Evolutionary conservation across 2,797 vertebrate species (phyloP).

Genomic region (Ctenochaetus hawaiiensis): DNA sequence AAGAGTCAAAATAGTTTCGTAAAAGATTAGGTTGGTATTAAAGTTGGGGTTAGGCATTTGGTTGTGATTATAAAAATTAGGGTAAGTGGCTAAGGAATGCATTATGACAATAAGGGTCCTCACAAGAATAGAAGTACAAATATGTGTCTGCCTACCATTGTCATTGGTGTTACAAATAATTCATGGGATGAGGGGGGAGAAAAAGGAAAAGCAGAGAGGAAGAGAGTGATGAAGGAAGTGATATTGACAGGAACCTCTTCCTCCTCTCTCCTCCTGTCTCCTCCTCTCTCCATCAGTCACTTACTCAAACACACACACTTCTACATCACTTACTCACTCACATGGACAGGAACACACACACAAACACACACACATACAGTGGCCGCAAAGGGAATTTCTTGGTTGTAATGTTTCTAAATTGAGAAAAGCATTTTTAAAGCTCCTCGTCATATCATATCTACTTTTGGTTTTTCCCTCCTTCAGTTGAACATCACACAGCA

Average conservation of each 20-base stretch:
- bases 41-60: too few relatives aligned
- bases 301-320: constrained; percentile 28
- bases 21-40: too few relatives aligned
- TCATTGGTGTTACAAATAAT: constrained; percentile 69
- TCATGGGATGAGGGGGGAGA: constrained; percentile 46
- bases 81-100: too few relatives aligned
- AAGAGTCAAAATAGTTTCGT: too few relatives aligned
- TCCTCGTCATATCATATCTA: constrained; percentile 2
- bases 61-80: too few relatives aligned
- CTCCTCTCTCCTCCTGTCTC: constrained; percentile 73
- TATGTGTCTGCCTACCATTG: constrained; percentile 54
- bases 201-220: constrained; percentile 36
- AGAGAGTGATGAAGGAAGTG: constrained; percentile 67
- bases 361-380: constrained; percentile 22
- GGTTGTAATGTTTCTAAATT: constrained; percentile 40
- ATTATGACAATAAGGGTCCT: too few relatives aligned
- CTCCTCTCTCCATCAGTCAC: constrained; percentile 70
- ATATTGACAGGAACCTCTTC: constrained; percentile 78
- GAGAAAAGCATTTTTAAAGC: constrained; percentile 28
- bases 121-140: not conserved
- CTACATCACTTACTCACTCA: constrained; percentile 21
- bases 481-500: not conserved
- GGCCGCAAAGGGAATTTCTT: constrained; percentile 27
- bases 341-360: constrained; percentile 18
- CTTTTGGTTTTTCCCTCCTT: not conserved